Evolutionary conservation across 2,888 invertebrate genomes (phyloP).

Genomic region (Synergus umbraculus): DNA sequence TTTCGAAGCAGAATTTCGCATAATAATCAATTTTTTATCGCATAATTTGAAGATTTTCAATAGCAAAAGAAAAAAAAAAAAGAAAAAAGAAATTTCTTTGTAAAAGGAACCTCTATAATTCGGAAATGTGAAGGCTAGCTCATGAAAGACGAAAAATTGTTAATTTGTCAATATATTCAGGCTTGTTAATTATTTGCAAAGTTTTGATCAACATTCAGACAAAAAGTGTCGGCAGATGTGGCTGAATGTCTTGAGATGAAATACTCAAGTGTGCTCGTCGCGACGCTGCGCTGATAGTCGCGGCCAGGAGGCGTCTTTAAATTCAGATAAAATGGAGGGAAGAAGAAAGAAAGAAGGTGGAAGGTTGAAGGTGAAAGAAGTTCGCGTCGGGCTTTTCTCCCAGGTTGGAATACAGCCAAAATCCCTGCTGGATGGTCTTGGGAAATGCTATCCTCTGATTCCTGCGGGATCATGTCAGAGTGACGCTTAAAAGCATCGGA

Average conservation of each 20-base stretch:
- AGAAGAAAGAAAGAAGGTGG: conserved; percentile 22
- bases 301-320: conserved; percentile 41
- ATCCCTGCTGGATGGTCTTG: conserved; percentile 42
- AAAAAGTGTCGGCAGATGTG: not conserved
- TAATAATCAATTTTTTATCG: too few species aligned
- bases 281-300: conserved; percentile 42
- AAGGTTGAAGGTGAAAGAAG: conserved; percentile 9
- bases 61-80: too few species aligned
- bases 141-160: too few species aligned
- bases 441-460: conserved; percentile 46
- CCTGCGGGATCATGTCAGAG: conserved; percentile 45
- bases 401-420: conserved; percentile 49
- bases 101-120: too few species aligned
- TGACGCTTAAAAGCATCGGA: conserved; percentile 41
- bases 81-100: too few species aligned
- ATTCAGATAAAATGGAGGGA: conserved; percentile 41
- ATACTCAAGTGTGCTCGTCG: conserved; percentile 29
- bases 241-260: conserved; percentile 12
- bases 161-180: too few species aligned
- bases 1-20: too few species aligned
- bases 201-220: too few species aligned
- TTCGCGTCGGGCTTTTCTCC: conserved; percentile 38
- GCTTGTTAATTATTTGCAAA: too few species aligned
- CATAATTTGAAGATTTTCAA: too few species aligned
- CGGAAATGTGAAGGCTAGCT: too few species aligned